phyloP scores from a whole-genome alignment of 2,888 invertebrate genomes.

The Trypoxylon attenuatum region DNA sequence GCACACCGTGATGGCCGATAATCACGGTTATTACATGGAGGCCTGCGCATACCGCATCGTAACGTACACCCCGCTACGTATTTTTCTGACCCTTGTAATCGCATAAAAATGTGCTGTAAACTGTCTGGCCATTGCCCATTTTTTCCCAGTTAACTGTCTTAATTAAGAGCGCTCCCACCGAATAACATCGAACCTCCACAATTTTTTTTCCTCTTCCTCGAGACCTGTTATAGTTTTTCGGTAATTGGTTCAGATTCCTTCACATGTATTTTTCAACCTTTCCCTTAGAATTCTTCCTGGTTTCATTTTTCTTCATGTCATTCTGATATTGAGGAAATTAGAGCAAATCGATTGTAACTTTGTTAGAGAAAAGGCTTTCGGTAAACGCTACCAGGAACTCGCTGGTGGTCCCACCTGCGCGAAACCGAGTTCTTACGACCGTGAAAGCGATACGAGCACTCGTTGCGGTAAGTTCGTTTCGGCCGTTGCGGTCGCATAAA shows the following conservation, averaged over 20 bases:
- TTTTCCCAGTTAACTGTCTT: conserved; percentile 18
- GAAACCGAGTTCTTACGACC: conserved; percentile 25
- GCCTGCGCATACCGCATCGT: conserved; percentile 4
- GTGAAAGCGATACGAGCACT: conserved; percentile 39
- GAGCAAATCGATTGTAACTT: conserved; percentile 5
- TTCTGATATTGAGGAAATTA: no score
- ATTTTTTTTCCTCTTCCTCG: no score
- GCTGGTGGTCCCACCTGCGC: conserved; percentile 28
- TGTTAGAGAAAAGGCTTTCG: neutral
- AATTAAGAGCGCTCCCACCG: conserved; percentile 13
- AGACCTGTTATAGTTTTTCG: no score
- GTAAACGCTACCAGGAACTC: conserved; percentile 16
- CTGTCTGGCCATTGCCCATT: neutral
- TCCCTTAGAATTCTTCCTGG: no score
- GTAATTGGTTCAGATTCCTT: no score
- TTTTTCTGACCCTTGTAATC: conserved; percentile 15
- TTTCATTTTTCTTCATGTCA: no score
- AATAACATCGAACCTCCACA: neutral
- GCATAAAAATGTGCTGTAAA: conserved; percentile 16
- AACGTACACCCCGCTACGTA: conserved; percentile 9
- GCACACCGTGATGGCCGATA: conserved; percentile 45
- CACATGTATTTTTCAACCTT: no score
- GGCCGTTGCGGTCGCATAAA: conserved; percentile 38
- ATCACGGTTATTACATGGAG: conserved; percentile 50
- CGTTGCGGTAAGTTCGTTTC: conserved; percentile 41